Percentiles rank a stretch among this genome's conserved stretches.
These are phyloP conservation scores for Eustalomyia histrio DNA, from an alignment of 2,888 invertebrate genomes.

Conservation along the genomic window DNA sequence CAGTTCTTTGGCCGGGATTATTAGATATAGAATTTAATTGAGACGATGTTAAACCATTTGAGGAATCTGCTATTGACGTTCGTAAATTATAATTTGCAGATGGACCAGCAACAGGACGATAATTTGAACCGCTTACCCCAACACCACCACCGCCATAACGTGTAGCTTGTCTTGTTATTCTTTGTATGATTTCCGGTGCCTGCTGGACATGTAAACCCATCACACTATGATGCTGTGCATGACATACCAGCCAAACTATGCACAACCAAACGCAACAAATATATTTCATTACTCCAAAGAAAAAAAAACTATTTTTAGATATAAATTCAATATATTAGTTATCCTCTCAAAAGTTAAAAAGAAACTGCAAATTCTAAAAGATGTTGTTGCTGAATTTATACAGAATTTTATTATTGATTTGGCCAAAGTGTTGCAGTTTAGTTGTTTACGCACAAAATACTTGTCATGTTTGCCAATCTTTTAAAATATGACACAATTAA, in stretches of 20 bases:
- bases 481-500: neutral
- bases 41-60: constrained; percentile 33
- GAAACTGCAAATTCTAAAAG: constrained; percentile 46
- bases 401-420: constrained; percentile 5
- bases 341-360: constrained; percentile 33
- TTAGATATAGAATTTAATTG: constrained; percentile 15
- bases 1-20: constrained; percentile 35
- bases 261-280: constrained; percentile 57
- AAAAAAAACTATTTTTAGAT: too few relatives aligned
- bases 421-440: neutral
- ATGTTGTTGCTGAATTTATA: constrained; percentile 52
- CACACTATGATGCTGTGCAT: constrained; percentile 28
- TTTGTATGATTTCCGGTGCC: constrained; percentile 58
- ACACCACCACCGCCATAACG: constrained; percentile 33
- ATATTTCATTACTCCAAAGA: constrained; percentile 50
- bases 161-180: constrained; percentile 58
- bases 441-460: constrained; percentile 5
- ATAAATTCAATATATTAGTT: neutral
- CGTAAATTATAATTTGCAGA: constrained; percentile 44
- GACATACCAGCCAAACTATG: constrained; percentile 46
- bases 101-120: constrained; percentile 12
- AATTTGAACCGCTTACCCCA: neutral
- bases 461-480: constrained; percentile 25
- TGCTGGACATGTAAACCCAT: constrained; percentile 50
- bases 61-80: constrained; percentile 23